A percentile compares a stretch with the other conserved stretches of the same genome.
Conservation (phyloP, 2,888 invertebrate genomes). For the Anagyrus pseudococci region DNA sequence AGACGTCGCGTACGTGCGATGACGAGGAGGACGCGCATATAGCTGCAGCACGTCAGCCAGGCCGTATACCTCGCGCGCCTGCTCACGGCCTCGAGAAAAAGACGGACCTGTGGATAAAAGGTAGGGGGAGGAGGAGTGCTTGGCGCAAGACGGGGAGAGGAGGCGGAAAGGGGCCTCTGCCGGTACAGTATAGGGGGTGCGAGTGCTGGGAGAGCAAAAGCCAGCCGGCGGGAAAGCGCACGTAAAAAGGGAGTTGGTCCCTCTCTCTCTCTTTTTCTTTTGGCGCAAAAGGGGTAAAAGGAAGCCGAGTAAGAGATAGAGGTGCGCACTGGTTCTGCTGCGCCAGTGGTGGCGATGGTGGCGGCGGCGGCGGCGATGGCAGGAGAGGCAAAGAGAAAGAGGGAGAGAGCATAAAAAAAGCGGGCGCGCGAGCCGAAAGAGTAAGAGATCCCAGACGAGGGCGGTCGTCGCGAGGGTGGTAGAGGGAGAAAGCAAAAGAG, state of each 20-base stretch:
- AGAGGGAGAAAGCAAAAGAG: conserved; percentile 13
- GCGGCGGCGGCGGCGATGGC: too few relatives aligned
- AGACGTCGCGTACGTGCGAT: too few relatives aligned
- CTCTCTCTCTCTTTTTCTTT: too few relatives aligned
- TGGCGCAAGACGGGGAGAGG: neutral
- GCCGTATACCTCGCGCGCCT: too few relatives aligned
- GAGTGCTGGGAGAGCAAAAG: conserved; percentile 3
- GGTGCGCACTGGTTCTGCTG: too few relatives aligned
- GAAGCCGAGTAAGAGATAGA: conserved; percentile 25
- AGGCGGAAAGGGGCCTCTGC: neutral
- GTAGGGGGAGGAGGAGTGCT: neutral
- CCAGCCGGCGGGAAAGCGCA: neutral
- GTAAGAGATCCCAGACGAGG: conserved; percentile 23
- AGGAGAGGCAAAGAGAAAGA: conserved; percentile 13
- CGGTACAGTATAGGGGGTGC: neutral
- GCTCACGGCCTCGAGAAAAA: conserved; percentile 11
- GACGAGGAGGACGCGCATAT: too few relatives aligned
- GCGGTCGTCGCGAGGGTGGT: neutral
- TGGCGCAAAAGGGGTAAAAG: conserved; percentile 26
- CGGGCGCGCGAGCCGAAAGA: conserved; percentile 20
- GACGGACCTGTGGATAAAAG: conserved; percentile 21
- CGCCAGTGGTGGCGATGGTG: too few relatives aligned
- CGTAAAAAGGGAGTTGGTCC: conserved; percentile 16
- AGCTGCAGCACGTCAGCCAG: too few relatives aligned
- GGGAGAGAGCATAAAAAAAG: conserved; percentile 20